Percentiles rank a stretch among this genome's conserved stretches.
Evolutionary conservation across 2,797 vertebrate species (phyloP).

Genomic region (Menidia menidia): DNA sequence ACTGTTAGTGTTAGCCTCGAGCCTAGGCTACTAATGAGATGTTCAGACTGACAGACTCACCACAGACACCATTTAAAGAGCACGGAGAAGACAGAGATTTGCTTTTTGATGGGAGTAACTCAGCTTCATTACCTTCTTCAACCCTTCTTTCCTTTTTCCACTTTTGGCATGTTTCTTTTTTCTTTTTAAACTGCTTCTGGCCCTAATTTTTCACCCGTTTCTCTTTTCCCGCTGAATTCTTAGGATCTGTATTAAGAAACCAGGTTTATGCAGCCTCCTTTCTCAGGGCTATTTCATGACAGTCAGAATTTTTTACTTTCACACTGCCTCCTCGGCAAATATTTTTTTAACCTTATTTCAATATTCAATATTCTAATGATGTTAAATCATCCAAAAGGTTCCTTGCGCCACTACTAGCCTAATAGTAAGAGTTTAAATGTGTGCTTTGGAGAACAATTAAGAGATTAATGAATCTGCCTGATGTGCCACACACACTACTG

Average conservation of each 20-base stretch:
- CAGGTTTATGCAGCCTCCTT: constrained; percentile 23
- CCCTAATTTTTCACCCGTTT: constrained; percentile 20
- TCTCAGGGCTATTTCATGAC: constrained; percentile 40
- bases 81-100: constrained; percentile 56
- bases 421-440: constrained; percentile 48
- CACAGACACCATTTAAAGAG: constrained; percentile 61
- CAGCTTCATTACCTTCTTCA: constrained; percentile 67
- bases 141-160: constrained; percentile 23
- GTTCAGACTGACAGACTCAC: constrained; percentile 60
- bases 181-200: constrained; percentile 9
- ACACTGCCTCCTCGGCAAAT: constrained; percentile 32
- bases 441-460: constrained; percentile 33
- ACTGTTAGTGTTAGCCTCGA: constrained; percentile 62
- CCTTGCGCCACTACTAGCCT: constrained; percentile 28
- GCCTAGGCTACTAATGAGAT: constrained; percentile 71
- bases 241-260: constrained; percentile 52
- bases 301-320: constrained; percentile 17
- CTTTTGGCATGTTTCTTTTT: constrained; percentile 16
- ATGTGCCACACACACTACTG: constrained; percentile 4
- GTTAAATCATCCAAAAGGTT: constrained; percentile 51
- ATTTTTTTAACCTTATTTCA: constrained; percentile 51
- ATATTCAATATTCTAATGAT: constrained; percentile 49
- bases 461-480: constrained; percentile 20
- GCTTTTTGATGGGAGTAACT: constrained; percentile 61
- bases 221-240: constrained; percentile 31